Conservation (phyloP, 2,797 vertebrate genomes). For the Picus viridis region DNA sequence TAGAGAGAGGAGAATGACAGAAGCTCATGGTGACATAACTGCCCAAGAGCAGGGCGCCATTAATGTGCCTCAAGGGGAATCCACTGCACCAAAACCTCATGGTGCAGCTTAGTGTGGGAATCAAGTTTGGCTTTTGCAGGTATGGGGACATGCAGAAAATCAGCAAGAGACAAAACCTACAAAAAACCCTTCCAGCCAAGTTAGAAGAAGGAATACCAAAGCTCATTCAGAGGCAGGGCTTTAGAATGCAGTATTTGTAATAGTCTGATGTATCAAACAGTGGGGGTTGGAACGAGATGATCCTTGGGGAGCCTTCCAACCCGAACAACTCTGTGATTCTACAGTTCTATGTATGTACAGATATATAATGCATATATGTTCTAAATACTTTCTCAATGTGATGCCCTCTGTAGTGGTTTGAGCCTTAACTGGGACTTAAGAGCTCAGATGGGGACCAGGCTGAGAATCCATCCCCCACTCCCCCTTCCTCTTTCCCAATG, state of each 20-base stretch:
- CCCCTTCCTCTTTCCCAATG: too few relatives aligned
- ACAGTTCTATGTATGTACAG: not conserved
- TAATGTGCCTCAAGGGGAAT: not conserved
- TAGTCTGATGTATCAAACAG: not conserved
- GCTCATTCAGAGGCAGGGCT: not conserved
- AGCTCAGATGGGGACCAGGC: too few relatives aligned
- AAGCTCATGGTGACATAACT: not conserved
- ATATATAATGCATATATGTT: not conserved
- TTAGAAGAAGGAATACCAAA: not conserved
- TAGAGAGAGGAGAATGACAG: not conserved
- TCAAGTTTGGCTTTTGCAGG: not conserved
- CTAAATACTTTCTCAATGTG: not conserved
- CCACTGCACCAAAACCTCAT: not conserved
- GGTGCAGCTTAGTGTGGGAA: not conserved
- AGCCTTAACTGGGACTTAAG: too few relatives aligned
- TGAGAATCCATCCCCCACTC: too few relatives aligned
- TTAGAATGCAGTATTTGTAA: not conserved
- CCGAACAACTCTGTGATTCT: too few relatives aligned
- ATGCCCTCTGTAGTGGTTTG: not conserved
- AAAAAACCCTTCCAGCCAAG: not conserved
- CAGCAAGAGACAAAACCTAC: not conserved
- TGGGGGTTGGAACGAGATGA: too few relatives aligned
- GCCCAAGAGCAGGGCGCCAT: not conserved
- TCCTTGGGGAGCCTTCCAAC: too few relatives aligned
- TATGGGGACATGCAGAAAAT: not conserved